Conservation (phyloP, 2,888 invertebrate species). For the Aphelenchoides bicaudatus region DNA sequence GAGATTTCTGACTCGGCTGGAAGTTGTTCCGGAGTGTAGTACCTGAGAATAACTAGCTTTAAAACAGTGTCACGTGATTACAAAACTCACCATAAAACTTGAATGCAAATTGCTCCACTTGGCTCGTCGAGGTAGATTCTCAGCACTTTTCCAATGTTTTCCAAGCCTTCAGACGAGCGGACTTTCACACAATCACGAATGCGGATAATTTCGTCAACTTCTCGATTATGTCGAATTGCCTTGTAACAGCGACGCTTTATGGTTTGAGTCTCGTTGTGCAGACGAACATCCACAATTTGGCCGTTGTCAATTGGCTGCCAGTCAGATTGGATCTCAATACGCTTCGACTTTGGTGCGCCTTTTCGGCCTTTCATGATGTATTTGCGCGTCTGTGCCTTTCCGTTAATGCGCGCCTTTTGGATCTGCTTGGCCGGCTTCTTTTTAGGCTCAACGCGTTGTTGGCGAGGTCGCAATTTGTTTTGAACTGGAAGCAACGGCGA, state of each 20-base stretch:
- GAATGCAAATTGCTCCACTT: slow-evolving; percentile 11
- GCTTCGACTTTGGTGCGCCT: slow-evolving; percentile 5
- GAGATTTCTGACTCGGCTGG: slow-evolving; percentile 2
- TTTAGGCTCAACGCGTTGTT: neutral
- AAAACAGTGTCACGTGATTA: slow-evolving; percentile 8
- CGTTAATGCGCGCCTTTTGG: neutral
- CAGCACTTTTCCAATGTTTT: slow-evolving; percentile 28
- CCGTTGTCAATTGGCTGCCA: slow-evolving; percentile 25
- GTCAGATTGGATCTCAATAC: slow-evolving; percentile 19
- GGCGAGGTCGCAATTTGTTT: slow-evolving; percentile 4
- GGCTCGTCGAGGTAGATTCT: slow-evolving; percentile 21
- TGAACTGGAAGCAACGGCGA: too few species aligned
- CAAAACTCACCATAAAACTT: slow-evolving; percentile 10
- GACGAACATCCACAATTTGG: neutral
- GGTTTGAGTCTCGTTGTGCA: slow-evolving; percentile 8
- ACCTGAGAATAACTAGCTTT: too few species aligned
- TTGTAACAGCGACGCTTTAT: slow-evolving; percentile 18
- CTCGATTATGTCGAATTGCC: slow-evolving; percentile 23
- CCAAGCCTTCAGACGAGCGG: slow-evolving; percentile 26
- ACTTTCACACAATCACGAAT: slow-evolving; percentile 29
- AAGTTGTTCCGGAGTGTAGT: slow-evolving; percentile 26
- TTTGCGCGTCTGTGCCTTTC: neutral
- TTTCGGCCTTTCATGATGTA: slow-evolving; percentile 2
- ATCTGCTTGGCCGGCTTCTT: slow-evolving; percentile 15
- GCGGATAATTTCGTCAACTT: slow-evolving; percentile 27